Evolutionary conservation across 2,888 invertebrate species (phyloP), one percentile per base, ranked within the genome.

Genomic region (Muscina levida): DNA sequence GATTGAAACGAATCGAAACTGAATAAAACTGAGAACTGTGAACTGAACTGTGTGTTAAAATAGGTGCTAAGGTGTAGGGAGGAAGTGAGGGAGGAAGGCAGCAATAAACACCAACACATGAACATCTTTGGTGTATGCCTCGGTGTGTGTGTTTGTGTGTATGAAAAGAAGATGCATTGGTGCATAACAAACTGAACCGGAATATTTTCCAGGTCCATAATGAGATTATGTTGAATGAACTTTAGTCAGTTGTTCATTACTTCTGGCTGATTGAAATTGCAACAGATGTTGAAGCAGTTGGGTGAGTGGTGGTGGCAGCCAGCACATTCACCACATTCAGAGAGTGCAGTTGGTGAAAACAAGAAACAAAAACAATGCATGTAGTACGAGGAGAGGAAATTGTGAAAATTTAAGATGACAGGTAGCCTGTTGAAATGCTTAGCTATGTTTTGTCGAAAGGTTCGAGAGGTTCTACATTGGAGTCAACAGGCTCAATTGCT

Each of bases 181-280:
- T 22, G 62, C 42, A 62, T 31, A 31, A 8, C 31, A 31, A 31
- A 31, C 13, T 70, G 62, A 31, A 31, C 31, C 31, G 31, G 31
- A 31, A 31, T 31, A 8, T 31, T n/a, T 72, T 77, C 74, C 74
- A 74, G 77, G 62, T 81, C 74, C 68, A 72, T 81, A 81, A 81
- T 77, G 74, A 77, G 81, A 81, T 77, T 81, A 81, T 42, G 56
- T 65, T 57, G 72, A 73, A 77, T 56, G 56, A 62, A 62, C 62
- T 62, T 72, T 46, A 72, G 73, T 71, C 39, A 74, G 74, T 8
- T 71, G 44, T 44, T 31, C 24, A 37, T 62, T 72, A 62, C 62
- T 71, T 48, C 46, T 48, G 62, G 31, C 57, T 67, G 59, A 37
- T 19, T 77, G 46, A 59, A 70, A 62, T 53, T 53, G 46, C 24